Conservation (phyloP, 2,888 invertebrate species). For the Drosophila flavopinicola region DNA sequence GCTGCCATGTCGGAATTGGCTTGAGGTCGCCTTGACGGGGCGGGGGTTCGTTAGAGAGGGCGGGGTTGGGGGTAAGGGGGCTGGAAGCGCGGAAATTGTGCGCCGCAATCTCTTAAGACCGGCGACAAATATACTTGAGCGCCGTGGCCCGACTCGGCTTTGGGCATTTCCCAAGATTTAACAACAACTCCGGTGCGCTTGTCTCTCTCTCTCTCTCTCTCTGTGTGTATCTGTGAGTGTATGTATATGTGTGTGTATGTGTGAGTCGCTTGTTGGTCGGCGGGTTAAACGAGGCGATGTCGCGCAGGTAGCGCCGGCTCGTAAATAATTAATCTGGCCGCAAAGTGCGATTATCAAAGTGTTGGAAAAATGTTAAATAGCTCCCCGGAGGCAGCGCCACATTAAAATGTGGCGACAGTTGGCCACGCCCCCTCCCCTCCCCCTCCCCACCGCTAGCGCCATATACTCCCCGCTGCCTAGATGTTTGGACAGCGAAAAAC, state of each 20-base stretch:
- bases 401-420: slow-evolving; percentile 76
- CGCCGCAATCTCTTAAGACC: slow-evolving; percentile 77
- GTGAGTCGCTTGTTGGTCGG: slow-evolving; percentile 40
- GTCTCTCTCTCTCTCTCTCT: not conserved
- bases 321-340: slow-evolving; percentile 80
- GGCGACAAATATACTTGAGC: slow-evolving; percentile 76
- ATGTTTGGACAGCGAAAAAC: not conserved
- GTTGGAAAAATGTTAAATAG: slow-evolving; percentile 79
- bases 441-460: not conserved
- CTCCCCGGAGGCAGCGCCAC: slow-evolving; percentile 64
- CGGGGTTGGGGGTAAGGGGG: not conserved
- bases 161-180: slow-evolving; percentile 75
- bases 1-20: slow-evolving; percentile 31
- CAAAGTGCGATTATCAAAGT: slow-evolving; percentile 80
- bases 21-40: slow-evolving; percentile 1
- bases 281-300: slow-evolving; percentile 63
- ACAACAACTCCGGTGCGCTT: slow-evolving; percentile 64
- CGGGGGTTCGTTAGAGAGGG: not conserved
- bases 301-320: slow-evolving; percentile 61
- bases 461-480: too few species aligned
- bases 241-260: slow-evolving; percentile 18
- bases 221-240: slow-evolving; percentile 14
- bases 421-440: not conserved
- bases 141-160: slow-evolving; percentile 53
- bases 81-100: slow-evolving; percentile 63